phyloP scores from a whole-genome alignment of 2,113 vertebrate genomes.

The Pterocles gutturalis region DNA sequence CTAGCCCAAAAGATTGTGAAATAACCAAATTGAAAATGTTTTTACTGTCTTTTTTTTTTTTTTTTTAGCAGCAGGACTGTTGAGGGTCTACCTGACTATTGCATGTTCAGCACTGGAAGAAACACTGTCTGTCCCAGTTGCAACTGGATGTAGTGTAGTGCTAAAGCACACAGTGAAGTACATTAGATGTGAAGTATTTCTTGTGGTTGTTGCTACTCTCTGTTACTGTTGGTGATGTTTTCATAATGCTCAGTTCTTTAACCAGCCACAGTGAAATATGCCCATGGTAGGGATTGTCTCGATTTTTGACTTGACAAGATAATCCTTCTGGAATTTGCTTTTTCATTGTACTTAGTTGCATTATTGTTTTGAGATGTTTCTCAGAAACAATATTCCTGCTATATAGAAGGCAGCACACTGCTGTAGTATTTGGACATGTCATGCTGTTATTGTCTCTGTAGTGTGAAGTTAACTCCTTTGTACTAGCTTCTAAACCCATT shows the following conservation, averaged over 20 bases:
- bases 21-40: background rate
- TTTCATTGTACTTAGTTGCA: background rate
- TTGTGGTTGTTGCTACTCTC: background rate
- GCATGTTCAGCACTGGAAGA: background rate
- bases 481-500: background rate
- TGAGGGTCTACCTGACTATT: background rate
- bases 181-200: background rate
- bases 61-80: background rate
- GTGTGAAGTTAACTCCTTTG: background rate
- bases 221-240: background rate
- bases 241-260: background rate
- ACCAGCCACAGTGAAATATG: background rate
- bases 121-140: rapidly evolving
- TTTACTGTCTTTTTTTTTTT: background rate
- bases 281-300: background rate
- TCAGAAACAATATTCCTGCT: background rate
- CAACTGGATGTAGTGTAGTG: background rate
- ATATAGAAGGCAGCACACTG: background rate
- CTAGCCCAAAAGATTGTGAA: background rate
- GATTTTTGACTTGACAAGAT: background rate
- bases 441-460: background rate
- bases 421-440: rapidly evolving
- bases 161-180: background rate
- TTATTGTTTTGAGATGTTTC: background rate
- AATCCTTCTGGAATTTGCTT: background rate